Conservation (phyloP, 2,113 vertebrate genomes). For the Delphinapterus leucas region DNA sequence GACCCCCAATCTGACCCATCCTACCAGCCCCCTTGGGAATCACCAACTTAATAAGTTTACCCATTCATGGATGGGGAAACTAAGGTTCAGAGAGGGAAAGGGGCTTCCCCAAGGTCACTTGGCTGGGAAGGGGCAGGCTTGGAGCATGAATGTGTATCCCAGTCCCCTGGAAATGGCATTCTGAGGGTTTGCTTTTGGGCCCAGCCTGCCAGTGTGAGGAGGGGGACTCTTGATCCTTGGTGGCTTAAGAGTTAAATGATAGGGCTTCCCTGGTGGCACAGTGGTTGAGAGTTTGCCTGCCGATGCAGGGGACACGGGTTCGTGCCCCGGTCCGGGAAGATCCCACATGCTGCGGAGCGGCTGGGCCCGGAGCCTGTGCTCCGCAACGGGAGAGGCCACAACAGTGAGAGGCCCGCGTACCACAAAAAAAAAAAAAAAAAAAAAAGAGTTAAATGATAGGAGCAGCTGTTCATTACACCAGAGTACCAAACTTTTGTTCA, state of each 20-base stretch:
- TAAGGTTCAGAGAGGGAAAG: background rate
- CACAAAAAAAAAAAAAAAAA: too few relatives aligned
- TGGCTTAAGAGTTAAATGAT: too few relatives aligned
- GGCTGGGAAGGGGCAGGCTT: background rate
- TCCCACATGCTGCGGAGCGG: too few relatives aligned
- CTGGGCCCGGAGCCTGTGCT: too few relatives aligned
- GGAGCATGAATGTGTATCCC: accelerated
- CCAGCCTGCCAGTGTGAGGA: too few relatives aligned
- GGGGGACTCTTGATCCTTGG: background rate
- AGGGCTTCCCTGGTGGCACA: background rate
- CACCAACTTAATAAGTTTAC: background rate
- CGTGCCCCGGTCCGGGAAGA: too few relatives aligned
- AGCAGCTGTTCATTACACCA: background rate
- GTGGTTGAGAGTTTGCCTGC: too few relatives aligned
- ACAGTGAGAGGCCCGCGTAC: too few relatives aligned
- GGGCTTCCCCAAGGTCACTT: background rate
- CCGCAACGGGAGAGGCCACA: too few relatives aligned
- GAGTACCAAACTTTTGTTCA: background rate
- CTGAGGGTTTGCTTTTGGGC: background rate
- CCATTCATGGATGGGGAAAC: background rate
- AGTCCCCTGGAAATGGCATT: background rate
- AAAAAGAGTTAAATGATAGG: background rate
- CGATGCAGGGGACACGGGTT: too few relatives aligned
- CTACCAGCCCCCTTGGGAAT: background rate
- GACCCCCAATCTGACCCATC: accelerated